A percentile compares a stretch with the other conserved stretches of the same genome.
These are phyloP conservation scores for Stictocephala bisonia DNA, from an alignment of 2,888 invertebrate species.

Conservation along the genomic window DNA sequence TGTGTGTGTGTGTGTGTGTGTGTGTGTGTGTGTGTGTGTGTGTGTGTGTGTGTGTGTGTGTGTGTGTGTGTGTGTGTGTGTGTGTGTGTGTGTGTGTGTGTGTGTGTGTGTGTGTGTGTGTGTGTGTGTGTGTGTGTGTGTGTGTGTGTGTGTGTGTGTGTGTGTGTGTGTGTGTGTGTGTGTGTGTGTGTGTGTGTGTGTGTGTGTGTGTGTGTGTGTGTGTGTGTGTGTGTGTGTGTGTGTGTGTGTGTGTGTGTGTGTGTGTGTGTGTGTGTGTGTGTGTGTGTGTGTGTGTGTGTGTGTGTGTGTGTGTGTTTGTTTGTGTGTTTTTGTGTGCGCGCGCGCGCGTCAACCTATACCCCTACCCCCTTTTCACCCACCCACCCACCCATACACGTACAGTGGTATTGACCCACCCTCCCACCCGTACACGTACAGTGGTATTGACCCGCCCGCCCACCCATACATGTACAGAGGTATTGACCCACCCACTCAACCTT, in stretches of 20 bases:
- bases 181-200: not conserved
- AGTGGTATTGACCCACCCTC: no score
- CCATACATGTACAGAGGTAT: no score
- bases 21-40: not conserved
- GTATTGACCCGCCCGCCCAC: no score
- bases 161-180: not conserved
- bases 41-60: not conserved
- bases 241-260: not conserved
- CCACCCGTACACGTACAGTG: no score
- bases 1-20: not conserved
- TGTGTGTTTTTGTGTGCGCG: no score
- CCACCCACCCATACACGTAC: no score
- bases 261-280: not conserved
- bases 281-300: not conserved
- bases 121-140: not conserved
- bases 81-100: not conserved
- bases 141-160: not conserved
- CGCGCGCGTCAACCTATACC: no score
- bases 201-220: not conserved
- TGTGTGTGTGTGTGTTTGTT: no score
- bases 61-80: not conserved
- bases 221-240: not conserved
- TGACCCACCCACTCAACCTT: no score
- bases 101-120: not conserved
- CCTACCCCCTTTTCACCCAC: no score